phyloP scores from a whole-genome alignment of 2,113 vertebrate species.

The Psammodynastes pulverulentus region DNA sequence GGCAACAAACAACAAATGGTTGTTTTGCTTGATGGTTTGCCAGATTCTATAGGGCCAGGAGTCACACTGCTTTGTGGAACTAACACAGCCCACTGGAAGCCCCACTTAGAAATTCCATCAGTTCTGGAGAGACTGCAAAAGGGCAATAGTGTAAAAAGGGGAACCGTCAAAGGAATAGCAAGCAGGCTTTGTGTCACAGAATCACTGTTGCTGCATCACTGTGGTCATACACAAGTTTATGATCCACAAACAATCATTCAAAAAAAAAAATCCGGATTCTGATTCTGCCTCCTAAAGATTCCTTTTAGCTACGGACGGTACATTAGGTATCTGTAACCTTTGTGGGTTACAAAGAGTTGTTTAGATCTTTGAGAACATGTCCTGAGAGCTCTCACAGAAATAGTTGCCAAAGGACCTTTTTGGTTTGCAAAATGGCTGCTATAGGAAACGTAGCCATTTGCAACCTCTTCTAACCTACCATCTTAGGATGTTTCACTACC shows the following conservation, averaged over 20 bases:
- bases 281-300: not conserved
- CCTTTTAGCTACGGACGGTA: not conserved
- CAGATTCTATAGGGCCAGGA: not conserved
- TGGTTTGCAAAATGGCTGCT: not conserved
- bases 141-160: not conserved
- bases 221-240: accelerated
- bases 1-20: not conserved
- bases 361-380: not conserved
- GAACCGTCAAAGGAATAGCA: not conserved
- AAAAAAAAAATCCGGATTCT: not conserved
- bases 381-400: not conserved
- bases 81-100: not conserved
- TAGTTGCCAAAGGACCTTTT: not conserved
- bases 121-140: not conserved
- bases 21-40: accelerated
- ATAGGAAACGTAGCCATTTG: not conserved
- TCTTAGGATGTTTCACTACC: not conserved
- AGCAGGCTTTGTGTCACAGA: not conserved
- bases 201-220: accelerated
- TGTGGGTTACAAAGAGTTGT: not conserved
- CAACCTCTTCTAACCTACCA: not conserved
- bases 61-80: not conserved
- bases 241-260: not conserved
- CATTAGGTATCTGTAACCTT: not conserved
- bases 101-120: accelerated